phyloP scores from a whole-genome alignment of 2,888 invertebrate genomes.

The Notocelia uddmanniana region DNA sequence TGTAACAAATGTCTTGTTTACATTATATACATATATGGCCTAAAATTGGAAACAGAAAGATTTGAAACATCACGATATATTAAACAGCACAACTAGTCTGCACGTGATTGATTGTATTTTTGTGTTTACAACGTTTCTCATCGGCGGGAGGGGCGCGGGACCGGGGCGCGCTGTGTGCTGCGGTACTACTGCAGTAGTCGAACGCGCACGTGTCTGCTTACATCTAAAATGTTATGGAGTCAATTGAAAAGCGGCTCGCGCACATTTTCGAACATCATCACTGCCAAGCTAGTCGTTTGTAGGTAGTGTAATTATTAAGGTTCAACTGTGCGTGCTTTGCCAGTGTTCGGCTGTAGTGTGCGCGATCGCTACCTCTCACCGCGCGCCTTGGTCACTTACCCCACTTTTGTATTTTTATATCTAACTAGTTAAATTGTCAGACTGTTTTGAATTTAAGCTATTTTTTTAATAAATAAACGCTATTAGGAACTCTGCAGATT shows the following conservation, averaged over 20 bases:
- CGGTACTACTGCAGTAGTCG: not conserved
- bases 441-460: slow-evolving; percentile 41
- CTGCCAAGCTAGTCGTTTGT: slow-evolving; percentile 21
- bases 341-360: not conserved
- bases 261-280: not conserved
- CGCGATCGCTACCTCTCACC: not conserved
- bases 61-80: slow-evolving; percentile 56
- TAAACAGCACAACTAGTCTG: slow-evolving; percentile 23
- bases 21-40: slow-evolving; percentile 38
- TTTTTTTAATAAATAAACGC: slow-evolving; percentile 32
- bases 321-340: slow-evolving; percentile 9
- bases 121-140: slow-evolving; percentile 11
- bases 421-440: slow-evolving; percentile 37
- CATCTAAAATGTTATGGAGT: slow-evolving; percentile 4
- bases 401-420: slow-evolving; percentile 34
- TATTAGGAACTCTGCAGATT: slow-evolving; percentile 40
- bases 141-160: slow-evolving; percentile 11
- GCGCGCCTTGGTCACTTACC: slow-evolving; percentile 29
- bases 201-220: not conserved
- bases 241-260: slow-evolving; percentile 13
- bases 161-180: not conserved
- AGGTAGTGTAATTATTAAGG: slow-evolving; percentile 16
- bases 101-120: slow-evolving; percentile 22
- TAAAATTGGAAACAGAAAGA: slow-evolving; percentile 33
- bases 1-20: slow-evolving; percentile 37